Percentiles rank a stretch among this genome's conserved stretches.
Conservation (phyloP, 2,888 invertebrate genomes). For the Drosophila leonis region DNA sequence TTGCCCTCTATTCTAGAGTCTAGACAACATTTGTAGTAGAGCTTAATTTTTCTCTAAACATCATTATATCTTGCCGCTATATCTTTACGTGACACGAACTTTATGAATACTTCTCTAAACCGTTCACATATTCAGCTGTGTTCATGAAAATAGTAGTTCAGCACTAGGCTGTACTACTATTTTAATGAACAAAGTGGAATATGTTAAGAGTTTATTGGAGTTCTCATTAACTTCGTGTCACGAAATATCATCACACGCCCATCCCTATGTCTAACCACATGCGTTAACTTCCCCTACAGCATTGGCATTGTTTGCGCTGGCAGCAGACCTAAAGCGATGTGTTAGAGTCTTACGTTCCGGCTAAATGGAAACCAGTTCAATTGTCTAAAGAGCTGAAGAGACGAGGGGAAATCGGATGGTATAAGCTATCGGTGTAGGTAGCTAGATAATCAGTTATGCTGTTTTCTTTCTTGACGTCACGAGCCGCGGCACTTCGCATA, state of each 20-base stretch:
- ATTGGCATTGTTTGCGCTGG: not conserved
- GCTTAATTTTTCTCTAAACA: no score
- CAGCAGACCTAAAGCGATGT: conserved; percentile 11
- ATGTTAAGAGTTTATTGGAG: not conserved
- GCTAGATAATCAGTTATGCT: conserved; percentile 6
- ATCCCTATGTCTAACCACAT: conserved; percentile 9
- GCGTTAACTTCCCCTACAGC: not conserved
- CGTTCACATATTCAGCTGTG: no score
- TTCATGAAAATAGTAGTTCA: no score
- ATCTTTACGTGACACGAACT: no score
- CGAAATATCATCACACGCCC: not conserved
- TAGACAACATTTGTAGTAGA: no score
- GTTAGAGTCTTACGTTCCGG: conserved; percentile 33
- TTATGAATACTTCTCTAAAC: no score
- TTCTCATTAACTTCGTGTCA: not conserved
- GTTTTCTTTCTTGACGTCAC: conserved; percentile 41
- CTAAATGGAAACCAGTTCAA: conserved; percentile 21
- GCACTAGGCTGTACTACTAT: no score
- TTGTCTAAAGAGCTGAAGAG: conserved; percentile 6
- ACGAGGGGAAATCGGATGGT: not conserved
- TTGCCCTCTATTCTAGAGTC: no score
- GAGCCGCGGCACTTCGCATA: conserved; percentile 10
- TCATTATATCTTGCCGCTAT: no score
- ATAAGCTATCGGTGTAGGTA: not conserved
- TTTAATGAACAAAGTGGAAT: no score